These are phyloP conservation scores for Anguilla anguilla DNA, from an alignment of 2,797 vertebrate species.

Conservation along the genomic window DNA sequence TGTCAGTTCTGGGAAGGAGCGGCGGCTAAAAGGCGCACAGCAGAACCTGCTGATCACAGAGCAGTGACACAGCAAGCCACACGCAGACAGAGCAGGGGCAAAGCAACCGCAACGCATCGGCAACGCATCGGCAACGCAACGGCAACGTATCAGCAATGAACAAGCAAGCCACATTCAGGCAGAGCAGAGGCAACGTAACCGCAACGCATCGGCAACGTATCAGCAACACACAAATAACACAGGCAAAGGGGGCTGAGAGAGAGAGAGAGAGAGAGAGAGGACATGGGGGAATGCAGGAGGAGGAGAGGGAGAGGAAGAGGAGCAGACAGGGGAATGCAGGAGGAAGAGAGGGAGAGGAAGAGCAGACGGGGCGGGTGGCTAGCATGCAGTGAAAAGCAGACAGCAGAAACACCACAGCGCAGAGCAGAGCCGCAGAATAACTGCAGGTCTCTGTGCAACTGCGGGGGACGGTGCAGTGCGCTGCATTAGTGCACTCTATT, in stretches of 20 bases:
- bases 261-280: background rate
- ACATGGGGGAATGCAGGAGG: background rate
- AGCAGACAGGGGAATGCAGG: background rate
- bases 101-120: background rate
- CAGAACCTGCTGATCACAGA: background rate
- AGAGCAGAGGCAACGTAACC: background rate
- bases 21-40: conserved; percentile 40
- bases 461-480: background rate
- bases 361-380: background rate
- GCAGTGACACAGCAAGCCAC: background rate
- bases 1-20: conserved; percentile 56
- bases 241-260: background rate
- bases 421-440: background rate
- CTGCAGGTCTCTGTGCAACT: background rate
- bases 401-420: background rate
- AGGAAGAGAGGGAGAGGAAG: background rate
- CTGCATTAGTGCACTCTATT: background rate
- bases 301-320: background rate
- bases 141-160: background rate
- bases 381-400: background rate
- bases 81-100: background rate
- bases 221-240: background rate
- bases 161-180: background rate
- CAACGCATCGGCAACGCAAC: background rate
- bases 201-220: background rate